Conservation (phyloP, 2,888 invertebrate species). For the Andrena trimmerana region DNA sequence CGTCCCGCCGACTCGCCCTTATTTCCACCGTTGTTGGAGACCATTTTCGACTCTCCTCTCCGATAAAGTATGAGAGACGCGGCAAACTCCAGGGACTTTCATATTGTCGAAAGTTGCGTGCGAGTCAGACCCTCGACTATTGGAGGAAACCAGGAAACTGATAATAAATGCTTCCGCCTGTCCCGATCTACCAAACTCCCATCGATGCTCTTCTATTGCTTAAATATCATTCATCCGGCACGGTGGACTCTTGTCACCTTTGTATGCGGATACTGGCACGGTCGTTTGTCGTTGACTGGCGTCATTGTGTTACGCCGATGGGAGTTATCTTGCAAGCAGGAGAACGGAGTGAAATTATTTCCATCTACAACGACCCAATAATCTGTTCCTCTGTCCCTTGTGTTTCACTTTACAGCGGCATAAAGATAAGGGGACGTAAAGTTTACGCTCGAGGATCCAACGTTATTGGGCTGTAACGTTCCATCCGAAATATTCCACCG, state of each 20-base stretch:
- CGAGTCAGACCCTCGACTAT: neutral
- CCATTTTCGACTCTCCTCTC: conserved; percentile 37
- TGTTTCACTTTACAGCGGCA: neutral
- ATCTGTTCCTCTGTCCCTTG: conserved; percentile 2
- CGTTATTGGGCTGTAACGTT: conserved; percentile 37
- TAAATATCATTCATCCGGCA: neutral
- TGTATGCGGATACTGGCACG: neutral
- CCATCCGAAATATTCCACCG: conserved; percentile 33
- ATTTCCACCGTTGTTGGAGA: conserved; percentile 42
- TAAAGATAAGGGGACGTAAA: conserved; percentile 25
- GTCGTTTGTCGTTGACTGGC: neutral
- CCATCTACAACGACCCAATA: neutral
- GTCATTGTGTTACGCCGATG: neutral
- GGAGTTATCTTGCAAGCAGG: neutral
- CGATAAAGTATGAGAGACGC: conserved; percentile 15
- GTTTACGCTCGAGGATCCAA: conserved; percentile 17
- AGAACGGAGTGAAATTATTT: conserved; percentile 4
- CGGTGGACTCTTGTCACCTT: conserved; percentile 1
- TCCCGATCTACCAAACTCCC: conserved; percentile 12
- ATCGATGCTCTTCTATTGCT: neutral
- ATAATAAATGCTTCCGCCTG: conserved; percentile 14
- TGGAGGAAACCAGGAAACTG: neutral
- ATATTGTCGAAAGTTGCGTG: conserved; percentile 40
- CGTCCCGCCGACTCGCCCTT: conserved; percentile 33
- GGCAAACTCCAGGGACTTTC: conserved; percentile 41